phyloP scores from a whole-genome alignment of 2,113 vertebrate genomes.

The human (Homo sapiens) region DNA sequence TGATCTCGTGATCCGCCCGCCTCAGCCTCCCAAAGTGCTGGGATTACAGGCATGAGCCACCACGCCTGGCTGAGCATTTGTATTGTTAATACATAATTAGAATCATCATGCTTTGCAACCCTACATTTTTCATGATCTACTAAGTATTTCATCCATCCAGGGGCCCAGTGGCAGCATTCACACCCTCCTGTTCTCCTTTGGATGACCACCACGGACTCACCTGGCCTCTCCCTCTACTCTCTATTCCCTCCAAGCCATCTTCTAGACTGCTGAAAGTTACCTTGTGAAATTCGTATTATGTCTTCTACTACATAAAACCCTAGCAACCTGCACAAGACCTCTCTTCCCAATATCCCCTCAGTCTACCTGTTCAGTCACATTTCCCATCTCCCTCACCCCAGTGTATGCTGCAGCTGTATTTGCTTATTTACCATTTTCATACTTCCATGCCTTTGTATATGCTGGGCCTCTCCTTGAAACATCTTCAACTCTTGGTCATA shows the following conservation, averaged over 20 bases:
- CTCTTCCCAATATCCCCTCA: not conserved
- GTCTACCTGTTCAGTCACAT: not conserved
- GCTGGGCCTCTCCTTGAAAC: not conserved
- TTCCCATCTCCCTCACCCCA: no score
- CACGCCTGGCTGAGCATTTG: not conserved
- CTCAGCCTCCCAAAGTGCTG: no score
- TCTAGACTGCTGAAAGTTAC: not conserved
- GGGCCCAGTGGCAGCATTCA: not conserved
- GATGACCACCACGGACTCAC: not conserved
- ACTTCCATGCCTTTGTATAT: not conserved
- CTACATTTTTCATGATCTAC: not conserved
- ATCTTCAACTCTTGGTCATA: not conserved
- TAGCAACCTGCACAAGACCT: accelerated
- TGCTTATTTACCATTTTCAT: no score
- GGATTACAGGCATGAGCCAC: no score
- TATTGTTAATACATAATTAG: not conserved
- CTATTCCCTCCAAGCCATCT: not conserved
- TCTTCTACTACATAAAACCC: not conserved
- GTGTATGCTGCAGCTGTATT: accelerated
- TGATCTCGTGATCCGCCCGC: no score
- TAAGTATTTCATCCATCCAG: not conserved
- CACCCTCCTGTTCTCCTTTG: not conserved
- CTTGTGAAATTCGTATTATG: not conserved
- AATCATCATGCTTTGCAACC: not conserved
- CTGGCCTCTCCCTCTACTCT: not conserved